A percentile compares a stretch with the other conserved stretches of the same genome.
Conservation (phyloP, 2,113 vertebrate genomes). For the Cariama cristata region DNA sequence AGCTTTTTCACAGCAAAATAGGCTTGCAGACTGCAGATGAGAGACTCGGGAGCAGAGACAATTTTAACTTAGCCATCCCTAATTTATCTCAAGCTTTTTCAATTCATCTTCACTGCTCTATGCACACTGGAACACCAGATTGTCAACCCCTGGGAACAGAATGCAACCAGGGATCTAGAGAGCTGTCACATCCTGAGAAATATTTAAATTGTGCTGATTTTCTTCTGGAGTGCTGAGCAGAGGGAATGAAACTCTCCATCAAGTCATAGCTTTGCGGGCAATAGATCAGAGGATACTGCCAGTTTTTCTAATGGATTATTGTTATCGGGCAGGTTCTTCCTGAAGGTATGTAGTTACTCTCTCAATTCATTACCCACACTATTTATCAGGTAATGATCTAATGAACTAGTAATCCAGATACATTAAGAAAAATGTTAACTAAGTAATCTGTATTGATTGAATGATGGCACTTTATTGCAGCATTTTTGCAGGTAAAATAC, state of each 20-base stretch:
- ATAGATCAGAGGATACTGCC: constrained; percentile 83
- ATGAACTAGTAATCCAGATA: constrained; percentile 68
- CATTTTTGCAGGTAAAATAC: constrained; percentile 74
- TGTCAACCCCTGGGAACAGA: constrained; percentile 80
- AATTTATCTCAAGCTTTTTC: constrained; percentile 84
- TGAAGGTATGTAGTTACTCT: constrained; percentile 83
- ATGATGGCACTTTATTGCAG: constrained; percentile 74
- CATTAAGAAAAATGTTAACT: constrained; percentile 67
- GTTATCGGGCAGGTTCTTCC: constrained; percentile 79
- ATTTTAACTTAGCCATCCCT: constrained; percentile 85
- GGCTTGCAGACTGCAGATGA: constrained; percentile 86
- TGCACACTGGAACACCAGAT: constrained; percentile 78
- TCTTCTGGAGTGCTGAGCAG: constrained; percentile 83
- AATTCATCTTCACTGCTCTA: constrained; percentile 80
- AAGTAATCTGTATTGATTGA: constrained; percentile 69
- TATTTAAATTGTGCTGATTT: constrained; percentile 83
- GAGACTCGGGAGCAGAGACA: constrained; percentile 82
- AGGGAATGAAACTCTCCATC: constrained; percentile 83
- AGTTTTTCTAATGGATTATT: constrained; percentile 83
- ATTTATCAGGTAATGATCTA: constrained; percentile 77
- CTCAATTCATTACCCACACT: constrained; percentile 75
- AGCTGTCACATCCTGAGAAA: constrained; percentile 80
- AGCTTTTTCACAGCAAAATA: constrained; percentile 87
- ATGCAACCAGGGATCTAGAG: constrained; percentile 76
- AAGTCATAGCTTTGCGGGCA: constrained; percentile 80